Evolutionary conservation across 1,140 invertebrate genomes (phyloP), one percentile per base, ranked within the genome.

Genomic region (Hylaeus anthracinus): DNA sequence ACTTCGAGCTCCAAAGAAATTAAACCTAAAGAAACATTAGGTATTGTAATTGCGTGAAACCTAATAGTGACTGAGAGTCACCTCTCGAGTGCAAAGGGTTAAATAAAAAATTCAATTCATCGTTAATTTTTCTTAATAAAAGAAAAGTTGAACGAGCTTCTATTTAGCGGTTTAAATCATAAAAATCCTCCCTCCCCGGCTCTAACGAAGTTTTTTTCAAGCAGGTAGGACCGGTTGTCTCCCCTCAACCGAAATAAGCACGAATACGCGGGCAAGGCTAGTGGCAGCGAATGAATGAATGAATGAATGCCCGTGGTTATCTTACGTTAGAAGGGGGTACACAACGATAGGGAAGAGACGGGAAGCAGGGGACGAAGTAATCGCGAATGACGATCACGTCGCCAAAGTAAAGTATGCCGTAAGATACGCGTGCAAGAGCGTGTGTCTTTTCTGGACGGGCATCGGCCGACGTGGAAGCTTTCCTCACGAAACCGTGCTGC

Each of bases 361-460:
- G 56, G 56, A 43, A 56, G 43, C 74, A 79, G 69, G 66, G 53
- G 72, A n/a, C 51, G 14, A 58, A 77, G 67, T 64, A 78, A 88
- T 90, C 83, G 64, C 77, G 75, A 81, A 90, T 90, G 88, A 77
- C 60, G 83, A 90, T 90, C 90, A 89, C 89, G 90, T 90, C 88
- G 73, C 56, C 72, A 76, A 87, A 84, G 86, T 82, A 84, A 89
- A 89, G 86, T 88, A 88, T 88, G 88, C 82, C 76, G 88, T 90
- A 85, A 82, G 64, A 80, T 86, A 85, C 74, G 64, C 64, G 76
- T 51, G 61, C 41, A 70, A 86, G 79, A 73, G 26, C 63, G 72
- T 60, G 64, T 60, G 81, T 83, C 73, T 81, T 76, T 82, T 72
- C 79, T 64, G 51, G 58, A 56, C 72, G 60, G 55, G 61, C 61